Conservation (phyloP, 2,888 invertebrate species). For the Lapara coniferarum region DNA sequence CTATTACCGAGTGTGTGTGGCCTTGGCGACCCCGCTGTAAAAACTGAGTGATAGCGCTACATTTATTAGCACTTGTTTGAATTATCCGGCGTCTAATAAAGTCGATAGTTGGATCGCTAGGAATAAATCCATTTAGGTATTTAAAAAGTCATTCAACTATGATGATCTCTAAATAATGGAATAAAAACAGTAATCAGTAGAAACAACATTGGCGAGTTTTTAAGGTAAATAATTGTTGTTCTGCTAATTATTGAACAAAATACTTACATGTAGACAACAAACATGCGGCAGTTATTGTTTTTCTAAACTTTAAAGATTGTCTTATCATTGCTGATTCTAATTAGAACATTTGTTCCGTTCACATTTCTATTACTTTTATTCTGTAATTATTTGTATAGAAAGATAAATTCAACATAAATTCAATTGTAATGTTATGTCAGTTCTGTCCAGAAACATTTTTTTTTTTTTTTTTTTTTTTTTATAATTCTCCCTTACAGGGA, state of each 20-base stretch:
- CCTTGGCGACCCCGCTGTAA: constrained; percentile 1
- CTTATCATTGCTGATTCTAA: constrained; percentile 67
- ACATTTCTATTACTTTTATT: constrained; percentile 55
- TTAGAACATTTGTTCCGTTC: constrained; percentile 43
- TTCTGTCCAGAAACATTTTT: no score
- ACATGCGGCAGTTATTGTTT: constrained; percentile 66
- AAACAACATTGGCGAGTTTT: not conserved
- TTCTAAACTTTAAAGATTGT: constrained; percentile 72
- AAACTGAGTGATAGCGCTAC: not conserved
- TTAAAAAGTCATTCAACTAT: no score
- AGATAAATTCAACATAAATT: constrained; percentile 36
- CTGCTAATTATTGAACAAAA: constrained; percentile 28
- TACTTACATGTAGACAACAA: constrained; percentile 70
- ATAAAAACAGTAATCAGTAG: no score
- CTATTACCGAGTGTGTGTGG: not conserved
- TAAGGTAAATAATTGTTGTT: not conserved
- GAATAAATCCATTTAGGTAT: no score
- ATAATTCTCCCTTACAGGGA: no score
- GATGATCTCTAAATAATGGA: no score
- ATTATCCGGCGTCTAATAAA: not conserved
- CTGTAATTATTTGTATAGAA: not conserved
- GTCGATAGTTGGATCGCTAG: no score
- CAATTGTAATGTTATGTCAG: not conserved
- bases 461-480: no score
- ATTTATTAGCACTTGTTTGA: not conserved